phyloP scores from a whole-genome alignment of 1,140 invertebrate genomes.

The Drosophila bipectinata region DNA sequence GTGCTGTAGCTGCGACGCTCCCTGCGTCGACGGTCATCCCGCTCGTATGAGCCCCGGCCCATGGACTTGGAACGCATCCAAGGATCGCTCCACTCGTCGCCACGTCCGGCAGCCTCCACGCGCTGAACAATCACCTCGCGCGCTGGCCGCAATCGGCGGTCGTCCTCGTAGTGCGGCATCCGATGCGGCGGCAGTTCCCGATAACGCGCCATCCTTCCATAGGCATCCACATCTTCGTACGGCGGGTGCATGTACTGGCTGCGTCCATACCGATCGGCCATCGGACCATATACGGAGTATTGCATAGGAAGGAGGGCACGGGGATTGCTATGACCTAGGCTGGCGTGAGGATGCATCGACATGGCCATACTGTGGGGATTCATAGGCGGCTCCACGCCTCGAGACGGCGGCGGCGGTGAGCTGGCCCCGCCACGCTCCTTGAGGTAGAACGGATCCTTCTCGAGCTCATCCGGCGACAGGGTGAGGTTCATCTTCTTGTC shows the following conservation, averaged over 20 bases:
- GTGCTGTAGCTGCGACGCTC: slow-evolving; percentile 84
- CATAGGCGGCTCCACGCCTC: slow-evolving; percentile 33
- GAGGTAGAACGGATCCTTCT: slow-evolving; percentile 94
- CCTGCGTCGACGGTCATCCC: slow-evolving; percentile 72
- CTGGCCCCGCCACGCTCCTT: slow-evolving; percentile 81
- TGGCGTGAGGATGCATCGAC: slow-evolving; percentile 44
- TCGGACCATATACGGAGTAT: slow-evolving; percentile 65
- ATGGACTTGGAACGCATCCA: slow-evolving; percentile 93
- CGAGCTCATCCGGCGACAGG: slow-evolving; percentile 91
- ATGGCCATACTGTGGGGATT: slow-evolving; percentile 22
- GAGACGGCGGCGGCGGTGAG: slow-evolving; percentile 25
- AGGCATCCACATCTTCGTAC: slow-evolving; percentile 79
- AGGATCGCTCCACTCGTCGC: slow-evolving; percentile 96
- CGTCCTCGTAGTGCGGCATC: slow-evolving; percentile 83
- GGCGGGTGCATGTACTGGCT: slow-evolving; percentile 51
- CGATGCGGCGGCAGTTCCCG: slow-evolving; percentile 80
- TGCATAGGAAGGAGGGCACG: slow-evolving; percentile 52
- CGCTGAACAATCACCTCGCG: slow-evolving; percentile 92
- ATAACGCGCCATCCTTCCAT: slow-evolving; percentile 75
- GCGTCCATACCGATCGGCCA: slow-evolving; percentile 65
- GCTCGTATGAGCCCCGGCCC: slow-evolving; percentile 84
- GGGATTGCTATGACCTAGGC: slow-evolving; percentile 38
- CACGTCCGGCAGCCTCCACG: slow-evolving; percentile 87
- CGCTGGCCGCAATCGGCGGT: slow-evolving; percentile 87
- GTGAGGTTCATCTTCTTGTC: slow-evolving; percentile 96